A percentile compares a stretch with the other conserved stretches of the same genome.
Evolutionary conservation across 2,797 vertebrate species (phyloP).

Genomic region (Cuniculus paca): DNA sequence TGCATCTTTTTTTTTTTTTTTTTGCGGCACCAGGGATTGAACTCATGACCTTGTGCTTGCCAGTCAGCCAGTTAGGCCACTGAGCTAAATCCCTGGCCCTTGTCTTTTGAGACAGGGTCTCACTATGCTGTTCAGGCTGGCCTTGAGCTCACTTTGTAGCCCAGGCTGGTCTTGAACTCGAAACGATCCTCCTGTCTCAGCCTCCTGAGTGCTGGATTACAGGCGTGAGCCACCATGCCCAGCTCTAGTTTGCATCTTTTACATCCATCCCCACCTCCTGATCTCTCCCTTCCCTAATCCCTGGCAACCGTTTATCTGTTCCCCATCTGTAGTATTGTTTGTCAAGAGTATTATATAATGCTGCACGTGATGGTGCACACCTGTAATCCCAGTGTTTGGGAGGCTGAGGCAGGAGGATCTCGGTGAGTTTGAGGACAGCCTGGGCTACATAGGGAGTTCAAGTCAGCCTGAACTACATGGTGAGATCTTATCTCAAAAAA

Average conservation of each 20-base stretch:
- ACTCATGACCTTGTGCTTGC: too few species aligned
- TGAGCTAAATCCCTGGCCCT: too few species aligned
- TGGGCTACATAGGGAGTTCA: not conserved
- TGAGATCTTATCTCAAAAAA: not conserved
- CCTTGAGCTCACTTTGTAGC: too few species aligned
- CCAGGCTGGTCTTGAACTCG: too few species aligned
- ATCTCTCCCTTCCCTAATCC: not conserved
- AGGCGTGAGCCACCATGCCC: too few species aligned
- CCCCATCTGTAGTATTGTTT: not conserved
- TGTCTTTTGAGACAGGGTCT: too few species aligned
- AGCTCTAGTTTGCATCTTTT: not conserved
- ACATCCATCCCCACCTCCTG: not conserved
- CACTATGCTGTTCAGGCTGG: too few species aligned
- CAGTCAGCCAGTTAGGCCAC: too few species aligned
- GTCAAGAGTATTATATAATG: not conserved
- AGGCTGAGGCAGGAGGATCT: not conserved
- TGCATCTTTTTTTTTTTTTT: not conserved
- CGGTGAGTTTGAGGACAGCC: not conserved
- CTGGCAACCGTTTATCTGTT: not conserved
- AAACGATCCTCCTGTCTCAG: too few species aligned
- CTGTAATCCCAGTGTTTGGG: not conserved
- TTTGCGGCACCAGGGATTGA: too few species aligned
- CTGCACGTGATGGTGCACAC: not conserved
- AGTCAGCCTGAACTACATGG: not conserved
- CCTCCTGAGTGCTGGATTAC: too few species aligned